phyloP scores from a whole-genome alignment of 2,888 invertebrate species.

The Ferdinandea cuprea region DNA sequence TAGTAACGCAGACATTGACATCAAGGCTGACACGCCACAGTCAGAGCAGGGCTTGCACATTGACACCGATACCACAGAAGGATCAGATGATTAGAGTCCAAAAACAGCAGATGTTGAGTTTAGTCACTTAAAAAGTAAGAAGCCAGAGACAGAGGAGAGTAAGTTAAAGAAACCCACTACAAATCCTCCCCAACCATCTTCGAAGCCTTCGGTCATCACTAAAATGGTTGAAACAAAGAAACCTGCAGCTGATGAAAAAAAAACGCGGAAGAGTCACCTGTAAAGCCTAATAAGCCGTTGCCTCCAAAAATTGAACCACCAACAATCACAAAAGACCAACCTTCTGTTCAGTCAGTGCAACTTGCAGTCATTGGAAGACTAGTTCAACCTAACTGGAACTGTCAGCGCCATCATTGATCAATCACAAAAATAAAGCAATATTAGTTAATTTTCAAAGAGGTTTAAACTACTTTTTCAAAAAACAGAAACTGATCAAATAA shows the following conservation, averaged over 20 bases:
- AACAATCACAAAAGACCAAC: slow-evolving; percentile 80
- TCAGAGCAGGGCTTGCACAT: slow-evolving; percentile 93
- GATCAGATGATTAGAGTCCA: slow-evolving; percentile 85
- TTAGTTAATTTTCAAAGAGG: too few relatives aligned
- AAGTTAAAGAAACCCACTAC: slow-evolving; percentile 32
- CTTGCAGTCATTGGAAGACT: too few relatives aligned
- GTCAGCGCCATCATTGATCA: too few relatives aligned
- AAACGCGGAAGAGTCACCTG: slow-evolving; percentile 79
- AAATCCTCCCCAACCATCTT: slow-evolving; percentile 16
- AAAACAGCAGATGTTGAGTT: slow-evolving; percentile 83
- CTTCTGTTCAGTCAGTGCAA: slow-evolving; percentile 80
- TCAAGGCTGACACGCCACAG: slow-evolving; percentile 93
- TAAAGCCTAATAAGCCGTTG: slow-evolving; percentile 72
- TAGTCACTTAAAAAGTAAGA: slow-evolving; percentile 50
- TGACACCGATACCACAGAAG: slow-evolving; percentile 93
- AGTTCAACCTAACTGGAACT: too few relatives aligned
- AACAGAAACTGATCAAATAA: too few relatives aligned
- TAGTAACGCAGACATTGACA: slow-evolving; percentile 89
- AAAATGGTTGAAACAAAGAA: slow-evolving; percentile 73
- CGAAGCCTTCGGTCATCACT: slow-evolving; percentile 79
- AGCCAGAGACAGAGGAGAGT: slow-evolving; percentile 11
- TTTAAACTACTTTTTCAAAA: too few relatives aligned
- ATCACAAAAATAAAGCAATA: too few relatives aligned
- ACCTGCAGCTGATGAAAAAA: slow-evolving; percentile 26
- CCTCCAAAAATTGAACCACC: slow-evolving; percentile 82